Conservation (phyloP, 1,140 invertebrate genomes). For the Muscidifurax raptorellus region DNA sequence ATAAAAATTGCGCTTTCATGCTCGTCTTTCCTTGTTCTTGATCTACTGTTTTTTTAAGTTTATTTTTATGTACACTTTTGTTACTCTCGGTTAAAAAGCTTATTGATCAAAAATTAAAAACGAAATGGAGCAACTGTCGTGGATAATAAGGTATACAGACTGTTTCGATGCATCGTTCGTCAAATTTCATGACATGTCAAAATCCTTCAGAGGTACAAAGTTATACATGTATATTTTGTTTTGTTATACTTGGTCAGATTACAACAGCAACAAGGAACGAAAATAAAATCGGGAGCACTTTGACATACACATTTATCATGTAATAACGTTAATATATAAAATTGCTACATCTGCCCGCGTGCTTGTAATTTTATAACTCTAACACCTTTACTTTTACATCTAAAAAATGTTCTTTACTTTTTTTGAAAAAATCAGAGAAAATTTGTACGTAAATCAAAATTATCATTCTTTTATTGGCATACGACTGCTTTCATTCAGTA, state of each 20-base stretch:
- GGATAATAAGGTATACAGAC: not conserved
- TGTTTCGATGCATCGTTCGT: not conserved
- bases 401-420: not conserved
- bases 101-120: not conserved
- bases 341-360: not conserved
- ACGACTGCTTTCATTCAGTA: not conserved
- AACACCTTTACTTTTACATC: not conserved
- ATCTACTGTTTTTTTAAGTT: not conserved
- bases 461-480: not conserved
- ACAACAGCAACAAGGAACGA: not conserved
- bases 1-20: not conserved
- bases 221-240: constrained; percentile 5
- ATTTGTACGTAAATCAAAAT: not conserved
- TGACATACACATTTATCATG: not conserved
- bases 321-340: constrained; percentile 8
- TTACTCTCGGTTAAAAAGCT: not conserved
- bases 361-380: not conserved
- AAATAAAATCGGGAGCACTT: not conserved
- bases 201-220: not conserved
- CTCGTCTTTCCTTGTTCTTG: not conserved
- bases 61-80: not conserved
- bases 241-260: not conserved
- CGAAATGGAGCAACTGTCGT: not conserved
- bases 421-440: not conserved
- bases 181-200: not conserved